A percentile compares a stretch with the other conserved stretches of the same genome.
Evolutionary conservation across 2,797 vertebrate species (phyloP).

Genomic region (Stomatorhinus walkeri): DNA sequence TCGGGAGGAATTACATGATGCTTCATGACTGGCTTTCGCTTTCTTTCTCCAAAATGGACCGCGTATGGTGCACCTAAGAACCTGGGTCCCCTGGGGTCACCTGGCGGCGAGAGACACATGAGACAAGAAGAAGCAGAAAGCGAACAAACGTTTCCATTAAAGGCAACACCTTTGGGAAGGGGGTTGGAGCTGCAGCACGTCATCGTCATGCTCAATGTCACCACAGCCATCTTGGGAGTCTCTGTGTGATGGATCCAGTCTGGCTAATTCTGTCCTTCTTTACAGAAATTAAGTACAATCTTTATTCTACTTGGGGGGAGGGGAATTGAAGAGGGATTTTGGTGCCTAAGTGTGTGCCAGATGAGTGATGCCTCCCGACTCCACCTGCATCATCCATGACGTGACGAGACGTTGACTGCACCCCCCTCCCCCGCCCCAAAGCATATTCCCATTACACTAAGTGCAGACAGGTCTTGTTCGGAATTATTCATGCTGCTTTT

Average conservation of each 20-base stretch:
- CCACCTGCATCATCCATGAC: not conserved
- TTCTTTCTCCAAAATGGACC: not conserved
- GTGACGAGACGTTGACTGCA: not conserved
- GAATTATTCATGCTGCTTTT: constrained; percentile 44
- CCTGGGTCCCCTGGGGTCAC: not conserved
- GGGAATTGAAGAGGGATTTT: constrained; percentile 16
- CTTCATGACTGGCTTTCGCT: not conserved
- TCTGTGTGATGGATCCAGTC: constrained; percentile 20
- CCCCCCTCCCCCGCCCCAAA: not conserved
- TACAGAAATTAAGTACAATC: constrained; percentile 32
- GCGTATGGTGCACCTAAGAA: not conserved
- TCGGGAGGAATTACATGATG: not conserved
- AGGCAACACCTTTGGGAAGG: not conserved
- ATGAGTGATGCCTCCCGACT: constrained; percentile 30
- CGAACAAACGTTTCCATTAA: not conserved
- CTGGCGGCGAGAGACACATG: not conserved
- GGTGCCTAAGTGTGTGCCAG: constrained; percentile 2
- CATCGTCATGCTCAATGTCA: not conserved
- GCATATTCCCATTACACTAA: constrained; percentile 49
- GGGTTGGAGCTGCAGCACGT: not conserved
- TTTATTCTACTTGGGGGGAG: constrained; percentile 25
- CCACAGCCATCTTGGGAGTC: not conserved
- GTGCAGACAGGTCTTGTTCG: constrained; percentile 42
- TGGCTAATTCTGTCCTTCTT: constrained; percentile 32
- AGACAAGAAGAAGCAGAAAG: not conserved